Base-by-base conservation (phyloP, 2,113 vertebrate species). In the Alexandromys fortis region DNA sequence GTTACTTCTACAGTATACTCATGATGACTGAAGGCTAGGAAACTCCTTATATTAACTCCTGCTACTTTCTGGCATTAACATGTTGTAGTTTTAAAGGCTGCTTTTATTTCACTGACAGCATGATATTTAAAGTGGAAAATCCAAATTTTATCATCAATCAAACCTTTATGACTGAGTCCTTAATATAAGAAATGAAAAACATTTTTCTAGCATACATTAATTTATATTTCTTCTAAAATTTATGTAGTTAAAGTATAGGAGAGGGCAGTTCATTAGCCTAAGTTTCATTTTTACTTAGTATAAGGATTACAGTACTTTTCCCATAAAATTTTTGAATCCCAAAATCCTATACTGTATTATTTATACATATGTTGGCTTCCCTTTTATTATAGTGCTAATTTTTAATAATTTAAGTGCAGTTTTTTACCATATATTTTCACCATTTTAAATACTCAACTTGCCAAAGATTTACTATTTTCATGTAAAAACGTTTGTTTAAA, bases 401-500 rank as follows among this genome's bases (percentile, higher is more conserved):
- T 87, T 96, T 72, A 79, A 77, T 86, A 93, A 90, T 65, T 86
- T 16, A 95, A 78, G 83, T 58, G 90, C 86, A 75, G 82, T 73
- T 95, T 3, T 42, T 30, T 19, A 19, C 33, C 22, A 70, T 87
- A 63, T 47, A 94, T 30, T 82, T 93, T 73, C 33, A 49, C 17
- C 26, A 1, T 67, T 82, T 61, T 6, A 95, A 82, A 17, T 73
- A 63, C 35, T 93, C 72, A 81, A 81, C 42, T 94, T 67, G 4
- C 24, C 8, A 89, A 94, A 68, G 26, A 83, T 30, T 90, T 88
- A 35, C 7, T 78, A 95, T 95, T 91, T 83, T 88, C 12, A 92
- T 75, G 95, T 97, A 81, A 73, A 45, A 68, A 89, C 65, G 79
- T 96, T 90, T 93, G 91, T 70, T 7, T 82, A 58, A 90, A 83